Evolutionary conservation across 2,888 invertebrate genomes (phyloP).

Genomic region (Sinopyrophorus schimmeli): DNA sequence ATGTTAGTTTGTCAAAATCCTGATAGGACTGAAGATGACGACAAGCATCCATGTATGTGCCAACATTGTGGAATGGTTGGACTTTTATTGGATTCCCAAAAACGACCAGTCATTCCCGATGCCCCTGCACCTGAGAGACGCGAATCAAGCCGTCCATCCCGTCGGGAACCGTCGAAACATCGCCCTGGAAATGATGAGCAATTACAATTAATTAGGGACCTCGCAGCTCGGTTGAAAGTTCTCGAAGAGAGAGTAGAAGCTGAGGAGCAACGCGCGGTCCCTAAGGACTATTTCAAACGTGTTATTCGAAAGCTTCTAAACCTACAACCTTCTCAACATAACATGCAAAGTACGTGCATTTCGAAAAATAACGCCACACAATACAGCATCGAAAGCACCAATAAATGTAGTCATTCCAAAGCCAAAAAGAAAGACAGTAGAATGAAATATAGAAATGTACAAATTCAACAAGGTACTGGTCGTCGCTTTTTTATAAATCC

Average conservation of each 20-base stretch:
- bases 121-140: not conserved
- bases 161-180: not conserved
- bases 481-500: constrained; percentile 11
- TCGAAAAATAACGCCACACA: constrained; percentile 4
- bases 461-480: constrained; percentile 21
- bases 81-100: constrained; percentile 50
- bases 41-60: constrained; percentile 48
- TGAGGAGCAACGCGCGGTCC: constrained; percentile 50
- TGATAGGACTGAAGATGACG: constrained; percentile 35
- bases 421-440: not conserved
- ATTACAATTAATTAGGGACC: constrained; percentile 33
- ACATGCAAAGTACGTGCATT: not conserved
- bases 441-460: constrained; percentile 16
- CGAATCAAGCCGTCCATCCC: not conserved
- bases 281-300: constrained; percentile 51
- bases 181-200: not conserved
- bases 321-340: constrained; percentile 1
- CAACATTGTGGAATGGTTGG: constrained; percentile 52
- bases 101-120: constrained; percentile 44
- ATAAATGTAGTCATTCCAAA: not conserved
- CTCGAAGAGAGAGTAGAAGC: constrained; percentile 46
- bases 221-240: constrained; percentile 42
- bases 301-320: constrained; percentile 48
- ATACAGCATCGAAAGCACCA: constrained; percentile 8
- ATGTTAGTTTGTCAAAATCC: constrained; percentile 45